Percentiles rank a stretch among this genome's conserved stretches.
These are phyloP conservation scores for Anniella stebbinsi DNA, from an alignment of 2,797 vertebrate species.

Conservation along the genomic window DNA sequence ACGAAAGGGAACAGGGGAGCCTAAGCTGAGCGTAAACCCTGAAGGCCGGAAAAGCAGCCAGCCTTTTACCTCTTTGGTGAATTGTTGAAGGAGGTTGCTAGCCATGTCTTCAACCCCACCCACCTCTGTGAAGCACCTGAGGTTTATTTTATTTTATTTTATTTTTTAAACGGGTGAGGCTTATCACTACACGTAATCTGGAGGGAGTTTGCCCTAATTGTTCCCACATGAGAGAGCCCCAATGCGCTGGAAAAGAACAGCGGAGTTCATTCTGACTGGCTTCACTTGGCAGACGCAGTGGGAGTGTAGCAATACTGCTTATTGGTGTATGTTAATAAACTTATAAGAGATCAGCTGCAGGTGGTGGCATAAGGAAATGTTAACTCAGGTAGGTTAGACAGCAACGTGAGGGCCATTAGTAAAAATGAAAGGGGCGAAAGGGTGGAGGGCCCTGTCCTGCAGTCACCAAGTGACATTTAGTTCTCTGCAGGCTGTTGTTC, in stretches of 20 bases:
- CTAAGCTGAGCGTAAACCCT: conserved; percentile 78
- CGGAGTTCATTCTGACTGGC: conserved; percentile 64
- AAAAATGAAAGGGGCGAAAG: conserved; percentile 29
- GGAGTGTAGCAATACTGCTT: conserved; percentile 70
- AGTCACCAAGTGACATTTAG: fast-evolving
- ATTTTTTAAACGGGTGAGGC: conserved; percentile 60
- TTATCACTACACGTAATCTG: conserved; percentile 78
- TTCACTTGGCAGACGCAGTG: conserved; percentile 66
- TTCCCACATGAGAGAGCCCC: conserved; percentile 75
- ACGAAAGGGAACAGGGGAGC: too few relatives aligned
- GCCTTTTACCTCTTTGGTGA: conserved; percentile 57
- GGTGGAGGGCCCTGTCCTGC: conserved; percentile 34
- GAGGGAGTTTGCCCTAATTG: conserved; percentile 81
- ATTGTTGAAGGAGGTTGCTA: background rate
- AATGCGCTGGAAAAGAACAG: conserved; percentile 77
- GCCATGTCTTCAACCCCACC: background rate
- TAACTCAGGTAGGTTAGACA: conserved; percentile 68
- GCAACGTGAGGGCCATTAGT: conserved; percentile 45
- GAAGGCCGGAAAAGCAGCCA: conserved; percentile 62
- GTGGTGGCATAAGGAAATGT: conserved; percentile 58
- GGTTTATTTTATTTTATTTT: conserved; percentile 38
- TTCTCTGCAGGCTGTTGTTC: background rate
- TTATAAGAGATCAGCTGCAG: conserved; percentile 65
- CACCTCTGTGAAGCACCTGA: background rate
- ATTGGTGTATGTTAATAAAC: conserved; percentile 81